Percentiles rank a stretch among this genome's conserved stretches.
phyloP scores from a whole-genome alignment of 2,113 vertebrate species.

The Rafetus swinhoei region DNA sequence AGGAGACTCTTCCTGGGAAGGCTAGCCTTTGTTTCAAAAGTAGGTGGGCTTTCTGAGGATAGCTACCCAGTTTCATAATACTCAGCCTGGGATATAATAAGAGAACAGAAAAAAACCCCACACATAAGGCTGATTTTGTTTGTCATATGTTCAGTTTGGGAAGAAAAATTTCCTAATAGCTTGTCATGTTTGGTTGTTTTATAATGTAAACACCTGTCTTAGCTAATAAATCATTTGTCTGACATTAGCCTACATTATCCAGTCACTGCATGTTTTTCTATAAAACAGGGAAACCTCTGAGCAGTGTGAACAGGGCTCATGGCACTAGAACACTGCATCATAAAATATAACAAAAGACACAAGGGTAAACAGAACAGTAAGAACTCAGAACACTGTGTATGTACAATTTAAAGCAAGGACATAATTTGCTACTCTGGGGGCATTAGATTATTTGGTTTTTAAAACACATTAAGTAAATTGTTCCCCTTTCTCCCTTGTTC shows the following conservation, averaged over 20 bases:
- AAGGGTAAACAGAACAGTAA: neutral
- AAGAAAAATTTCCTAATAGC: constrained; percentile 45
- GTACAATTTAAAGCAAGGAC: neutral
- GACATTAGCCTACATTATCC: neutral
- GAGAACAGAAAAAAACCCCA: neutral
- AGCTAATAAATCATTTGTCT: constrained; percentile 11
- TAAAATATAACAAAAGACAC: neutral
- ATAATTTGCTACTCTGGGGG: neutral
- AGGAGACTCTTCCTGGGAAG: neutral
- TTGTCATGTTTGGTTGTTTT: constrained; percentile 31
- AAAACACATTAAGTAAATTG: neutral
- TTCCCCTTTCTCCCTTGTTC: neutral
- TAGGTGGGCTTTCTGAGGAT: constrained; percentile 9
- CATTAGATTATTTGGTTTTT: neutral
- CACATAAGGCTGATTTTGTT: constrained; percentile 38
- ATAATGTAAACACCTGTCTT: constrained; percentile 33
- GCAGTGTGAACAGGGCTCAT: neutral
- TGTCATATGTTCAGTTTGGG: constrained; percentile 29
- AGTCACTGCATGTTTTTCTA: neutral
- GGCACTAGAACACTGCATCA: neutral
- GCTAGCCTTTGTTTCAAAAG: neutral
- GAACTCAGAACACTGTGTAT: neutral
- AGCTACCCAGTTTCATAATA: constrained; percentile 27
- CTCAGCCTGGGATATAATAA: neutral
- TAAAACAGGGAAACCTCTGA: neutral